Evolutionary conservation across 2,797 vertebrate species (phyloP).

Genomic region (Paguma larvata): DNA sequence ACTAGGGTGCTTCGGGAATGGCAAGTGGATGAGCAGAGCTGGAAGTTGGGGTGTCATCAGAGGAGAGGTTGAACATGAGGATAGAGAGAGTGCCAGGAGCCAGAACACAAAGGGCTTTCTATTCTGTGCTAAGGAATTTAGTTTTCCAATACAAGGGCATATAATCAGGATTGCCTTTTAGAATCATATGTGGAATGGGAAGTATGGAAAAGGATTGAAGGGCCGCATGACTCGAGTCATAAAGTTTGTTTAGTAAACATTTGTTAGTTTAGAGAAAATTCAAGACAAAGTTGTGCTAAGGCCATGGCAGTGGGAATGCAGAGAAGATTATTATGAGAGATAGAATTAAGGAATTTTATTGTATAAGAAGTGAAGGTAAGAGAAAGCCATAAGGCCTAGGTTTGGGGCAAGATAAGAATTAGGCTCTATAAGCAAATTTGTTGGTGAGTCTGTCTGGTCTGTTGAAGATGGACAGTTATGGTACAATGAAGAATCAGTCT

Average conservation of each 20-base stretch:
- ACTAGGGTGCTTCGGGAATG: not conserved
- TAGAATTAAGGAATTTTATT: not conserved
- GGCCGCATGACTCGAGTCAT: not conserved
- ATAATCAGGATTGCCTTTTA: not conserved
- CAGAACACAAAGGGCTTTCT: not conserved
- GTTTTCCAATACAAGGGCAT: not conserved
- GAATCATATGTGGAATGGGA: not conserved
- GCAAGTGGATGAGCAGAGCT: not conserved
- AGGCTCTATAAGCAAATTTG: not conserved
- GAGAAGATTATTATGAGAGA: not conserved
- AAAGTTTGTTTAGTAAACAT: not conserved
- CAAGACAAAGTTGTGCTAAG: not conserved
- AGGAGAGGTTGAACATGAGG: not conserved
- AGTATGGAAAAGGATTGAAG: not conserved
- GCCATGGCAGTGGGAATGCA: too few species aligned
- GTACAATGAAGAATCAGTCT: not conserved
- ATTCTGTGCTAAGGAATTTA: not conserved
- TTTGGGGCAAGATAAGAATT: not conserved
- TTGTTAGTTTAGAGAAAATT: slow-evolving; percentile 2
- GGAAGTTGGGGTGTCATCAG: not conserved
- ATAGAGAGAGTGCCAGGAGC: not conserved
- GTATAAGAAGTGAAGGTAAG: not conserved
- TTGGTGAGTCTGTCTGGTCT: not conserved
- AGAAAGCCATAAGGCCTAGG: not conserved
- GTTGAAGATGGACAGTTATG: not conserved